A percentile compares a stretch with the other conserved stretches of the same genome.
These are phyloP conservation scores for Aphelenchoides besseyi DNA, from an alignment of 1,140 invertebrate genomes.

Conservation along the genomic window DNA sequence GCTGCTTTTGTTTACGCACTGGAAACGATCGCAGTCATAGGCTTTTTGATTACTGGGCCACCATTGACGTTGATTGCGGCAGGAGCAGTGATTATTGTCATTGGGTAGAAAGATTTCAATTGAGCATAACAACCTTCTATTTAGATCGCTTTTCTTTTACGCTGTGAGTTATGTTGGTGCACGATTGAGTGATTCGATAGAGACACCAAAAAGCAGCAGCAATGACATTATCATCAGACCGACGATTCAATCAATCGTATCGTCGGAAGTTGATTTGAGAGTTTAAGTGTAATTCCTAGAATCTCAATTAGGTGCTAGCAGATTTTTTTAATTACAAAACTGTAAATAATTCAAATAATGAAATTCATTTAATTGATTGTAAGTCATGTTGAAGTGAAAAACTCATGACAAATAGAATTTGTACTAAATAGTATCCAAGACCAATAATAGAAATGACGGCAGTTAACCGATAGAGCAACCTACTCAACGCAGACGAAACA, in stretches of 20 bases:
- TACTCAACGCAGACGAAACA: not conserved
- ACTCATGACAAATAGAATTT: not conserved
- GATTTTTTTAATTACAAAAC: not conserved
- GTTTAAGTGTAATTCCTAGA: not conserved
- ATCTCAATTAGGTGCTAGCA: not conserved
- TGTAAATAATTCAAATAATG: not conserved
- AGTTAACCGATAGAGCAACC: not conserved
- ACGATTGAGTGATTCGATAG: conserved; percentile 17
- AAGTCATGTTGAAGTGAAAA: not conserved
- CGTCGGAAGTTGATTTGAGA: not conserved
- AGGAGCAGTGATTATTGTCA: conserved; percentile 29
- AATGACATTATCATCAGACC: not conserved
- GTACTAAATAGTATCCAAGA: not conserved
- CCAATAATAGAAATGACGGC: not conserved
- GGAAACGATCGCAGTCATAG: conserved; percentile 48
- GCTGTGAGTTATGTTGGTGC: conserved; percentile 14
- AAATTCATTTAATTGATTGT: not conserved
- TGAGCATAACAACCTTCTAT: not conserved
- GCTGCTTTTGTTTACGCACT: conserved; percentile 49
- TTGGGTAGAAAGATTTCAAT: conserved; percentile 6
- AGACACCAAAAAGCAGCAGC: not conserved
- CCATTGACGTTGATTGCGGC: conserved; percentile 15
- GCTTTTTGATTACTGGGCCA: conserved; percentile 41
- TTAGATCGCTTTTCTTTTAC: conserved; percentile 12
- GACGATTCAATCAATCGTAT: not conserved